Evolutionary conservation across 2,797 vertebrate species (phyloP).

Genomic region (Lepilemur septentrionalis): DNA sequence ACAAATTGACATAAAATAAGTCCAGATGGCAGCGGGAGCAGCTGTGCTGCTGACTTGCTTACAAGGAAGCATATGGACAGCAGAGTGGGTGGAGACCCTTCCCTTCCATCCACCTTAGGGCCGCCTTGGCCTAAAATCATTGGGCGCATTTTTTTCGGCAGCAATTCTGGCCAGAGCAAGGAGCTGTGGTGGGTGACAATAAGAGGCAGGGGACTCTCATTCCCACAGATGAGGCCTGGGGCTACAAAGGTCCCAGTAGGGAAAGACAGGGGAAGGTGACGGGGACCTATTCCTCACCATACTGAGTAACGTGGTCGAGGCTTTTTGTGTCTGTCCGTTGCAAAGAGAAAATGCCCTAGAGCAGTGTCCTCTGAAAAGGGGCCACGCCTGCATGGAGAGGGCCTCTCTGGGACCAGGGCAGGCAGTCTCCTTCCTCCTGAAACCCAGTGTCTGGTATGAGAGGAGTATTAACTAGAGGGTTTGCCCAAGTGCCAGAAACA

Average conservation of each 20-base stretch:
- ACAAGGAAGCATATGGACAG: constrained; percentile 65
- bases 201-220: not conserved
- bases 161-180: constrained; percentile 47
- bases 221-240: not conserved
- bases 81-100: not conserved
- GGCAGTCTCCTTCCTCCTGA: not conserved
- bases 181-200: not conserved
- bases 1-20: constrained; percentile 83
- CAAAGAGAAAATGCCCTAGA: not conserved
- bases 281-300: not conserved
- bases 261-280: not conserved
- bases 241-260: not conserved
- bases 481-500: constrained; percentile 79
- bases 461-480: not conserved
- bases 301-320: not conserved
- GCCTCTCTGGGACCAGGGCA: constrained; percentile 19
- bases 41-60: constrained; percentile 42
- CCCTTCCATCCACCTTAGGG: not conserved
- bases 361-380: constrained; percentile 7
- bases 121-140: not conserved
- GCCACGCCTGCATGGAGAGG: not conserved
- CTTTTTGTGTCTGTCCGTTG: not conserved
- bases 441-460: constrained; percentile 14
- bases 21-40: constrained; percentile 78
- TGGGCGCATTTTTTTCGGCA: not conserved